Conservation (phyloP, 2,113 vertebrate species). For the Channa argus region DNA sequence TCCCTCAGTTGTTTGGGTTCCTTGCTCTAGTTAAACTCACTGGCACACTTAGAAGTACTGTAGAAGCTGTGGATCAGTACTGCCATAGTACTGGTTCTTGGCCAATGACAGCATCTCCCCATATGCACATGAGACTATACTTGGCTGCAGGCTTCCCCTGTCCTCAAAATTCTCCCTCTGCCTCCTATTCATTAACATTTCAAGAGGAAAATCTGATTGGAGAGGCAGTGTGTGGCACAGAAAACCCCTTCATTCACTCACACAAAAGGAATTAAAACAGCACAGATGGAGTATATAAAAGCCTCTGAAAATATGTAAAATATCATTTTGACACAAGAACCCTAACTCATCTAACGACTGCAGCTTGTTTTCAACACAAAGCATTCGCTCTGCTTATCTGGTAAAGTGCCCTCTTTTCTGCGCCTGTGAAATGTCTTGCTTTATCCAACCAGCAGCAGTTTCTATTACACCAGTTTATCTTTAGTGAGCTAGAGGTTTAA, state of each 20-base stretch:
- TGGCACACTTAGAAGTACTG: constrained; percentile 2
- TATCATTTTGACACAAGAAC: constrained; percentile 6
- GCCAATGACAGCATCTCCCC: constrained; percentile 30
- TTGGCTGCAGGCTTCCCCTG: constrained; percentile 49
- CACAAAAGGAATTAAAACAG: background rate
- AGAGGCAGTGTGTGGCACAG: background rate
- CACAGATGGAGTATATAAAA: background rate
- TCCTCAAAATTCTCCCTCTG: constrained; percentile 33
- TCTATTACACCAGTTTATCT: constrained; percentile 23
- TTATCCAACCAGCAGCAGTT: constrained; percentile 35
- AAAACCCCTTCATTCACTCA: constrained; percentile 9
- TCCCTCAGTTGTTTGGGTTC: constrained; percentile 40
- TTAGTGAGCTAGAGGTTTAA: constrained; percentile 24
- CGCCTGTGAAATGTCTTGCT: constrained; percentile 9
- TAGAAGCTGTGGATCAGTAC: constrained; percentile 6
- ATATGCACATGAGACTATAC: constrained; percentile 36
- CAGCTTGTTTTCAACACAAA: constrained; percentile 13
- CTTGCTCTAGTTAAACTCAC: constrained; percentile 29
- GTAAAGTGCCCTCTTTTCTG: constrained; percentile 1
- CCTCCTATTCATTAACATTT: constrained; percentile 51
- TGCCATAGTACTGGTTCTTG: constrained; percentile 24
- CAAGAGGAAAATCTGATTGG: constrained; percentile 39
- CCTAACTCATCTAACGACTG: background rate
- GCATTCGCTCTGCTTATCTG: constrained; percentile 1
- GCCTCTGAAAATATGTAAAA: constrained; percentile 4